Conservation (phyloP, 1,140 invertebrate genomes). For the Cyphomyrmex costatus region DNA sequence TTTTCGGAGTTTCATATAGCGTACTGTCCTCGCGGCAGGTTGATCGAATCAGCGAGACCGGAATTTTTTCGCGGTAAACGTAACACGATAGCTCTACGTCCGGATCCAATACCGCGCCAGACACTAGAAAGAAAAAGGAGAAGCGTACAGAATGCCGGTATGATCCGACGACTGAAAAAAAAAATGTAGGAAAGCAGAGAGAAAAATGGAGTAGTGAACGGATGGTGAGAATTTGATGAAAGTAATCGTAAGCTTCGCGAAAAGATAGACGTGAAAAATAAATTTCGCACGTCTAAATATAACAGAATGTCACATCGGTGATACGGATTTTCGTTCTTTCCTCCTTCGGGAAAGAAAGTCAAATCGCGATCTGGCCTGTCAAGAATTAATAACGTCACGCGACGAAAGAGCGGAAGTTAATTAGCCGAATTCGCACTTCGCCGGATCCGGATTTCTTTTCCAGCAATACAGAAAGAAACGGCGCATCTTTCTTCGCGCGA, state of each 20-base stretch:
- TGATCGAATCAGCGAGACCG: constrained; percentile 52
- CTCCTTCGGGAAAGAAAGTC: constrained; percentile 5
- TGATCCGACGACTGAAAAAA: constrained; percentile 32
- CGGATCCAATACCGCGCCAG: constrained; percentile 68
- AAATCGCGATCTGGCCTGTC: background rate
- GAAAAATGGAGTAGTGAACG: background rate
- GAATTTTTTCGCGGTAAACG: constrained; percentile 67
- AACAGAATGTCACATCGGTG: background rate
- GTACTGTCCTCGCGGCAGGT: background rate
- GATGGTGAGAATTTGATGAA: constrained; percentile 7
- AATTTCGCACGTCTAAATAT: background rate
- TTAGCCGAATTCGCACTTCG: background rate
- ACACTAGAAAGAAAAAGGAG: constrained; percentile 26
- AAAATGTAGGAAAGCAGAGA: background rate
- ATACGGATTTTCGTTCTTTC: background rate
- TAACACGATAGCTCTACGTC: constrained; percentile 67
- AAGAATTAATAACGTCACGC: constrained; percentile 7
- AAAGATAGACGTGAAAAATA: constrained; percentile 51
- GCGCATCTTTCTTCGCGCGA: constrained; percentile 8
- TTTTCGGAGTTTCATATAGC: constrained; percentile 4
- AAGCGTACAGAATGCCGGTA: constrained; percentile 26
- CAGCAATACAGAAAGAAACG: background rate
- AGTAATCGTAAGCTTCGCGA: constrained; percentile 40
- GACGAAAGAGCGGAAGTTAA: constrained; percentile 12
- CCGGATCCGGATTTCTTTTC: constrained; percentile 8